A percentile compares a stretch with the other conserved stretches of the same genome.
These are phyloP conservation scores for Geotrypetes seraphini DNA, from an alignment of 2,797 vertebrate species.

Conservation along the genomic window DNA sequence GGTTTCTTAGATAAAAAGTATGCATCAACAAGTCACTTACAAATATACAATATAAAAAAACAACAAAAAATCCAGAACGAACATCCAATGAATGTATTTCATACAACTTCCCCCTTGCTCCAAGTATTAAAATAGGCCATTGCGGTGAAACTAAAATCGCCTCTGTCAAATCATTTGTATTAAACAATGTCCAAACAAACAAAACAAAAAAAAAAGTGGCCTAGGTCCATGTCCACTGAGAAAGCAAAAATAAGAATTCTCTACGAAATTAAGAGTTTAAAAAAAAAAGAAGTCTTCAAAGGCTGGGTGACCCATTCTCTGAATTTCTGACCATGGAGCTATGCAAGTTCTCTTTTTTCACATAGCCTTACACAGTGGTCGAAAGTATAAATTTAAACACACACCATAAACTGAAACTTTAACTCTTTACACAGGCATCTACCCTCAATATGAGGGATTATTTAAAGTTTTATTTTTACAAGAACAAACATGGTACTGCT, in stretches of 20 bases:
- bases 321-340: conserved; percentile 29
- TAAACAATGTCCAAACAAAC: too few species aligned
- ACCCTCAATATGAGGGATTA: conserved; percentile 68
- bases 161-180: conserved; percentile 44
- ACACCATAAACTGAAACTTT: neutral
- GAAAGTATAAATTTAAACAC: too few species aligned
- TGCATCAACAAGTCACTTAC: conserved; percentile 28
- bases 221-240: conserved; percentile 35
- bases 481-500: neutral
- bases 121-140: conserved; percentile 68
- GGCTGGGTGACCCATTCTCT: conserved; percentile 16
- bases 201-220: conserved; percentile 31
- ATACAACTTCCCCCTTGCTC: conserved; percentile 22
- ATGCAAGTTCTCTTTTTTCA: conserved; percentile 8
- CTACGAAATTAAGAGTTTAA: too few species aligned
- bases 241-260: too few species aligned
- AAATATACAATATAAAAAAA: conserved; percentile 46
- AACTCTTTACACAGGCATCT: neutral
- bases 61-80: conserved; percentile 15
- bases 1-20: conserved; percentile 38
- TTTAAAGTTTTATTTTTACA: conserved; percentile 7
- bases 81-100: conserved; percentile 24
- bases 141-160: conserved; percentile 64
- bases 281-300: conserved; percentile 21
- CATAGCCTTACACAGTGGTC: too few species aligned